These are phyloP conservation scores for Babyrousa celebensis DNA, from an alignment of 2,797 vertebrate genomes.

Conservation along the genomic window DNA sequence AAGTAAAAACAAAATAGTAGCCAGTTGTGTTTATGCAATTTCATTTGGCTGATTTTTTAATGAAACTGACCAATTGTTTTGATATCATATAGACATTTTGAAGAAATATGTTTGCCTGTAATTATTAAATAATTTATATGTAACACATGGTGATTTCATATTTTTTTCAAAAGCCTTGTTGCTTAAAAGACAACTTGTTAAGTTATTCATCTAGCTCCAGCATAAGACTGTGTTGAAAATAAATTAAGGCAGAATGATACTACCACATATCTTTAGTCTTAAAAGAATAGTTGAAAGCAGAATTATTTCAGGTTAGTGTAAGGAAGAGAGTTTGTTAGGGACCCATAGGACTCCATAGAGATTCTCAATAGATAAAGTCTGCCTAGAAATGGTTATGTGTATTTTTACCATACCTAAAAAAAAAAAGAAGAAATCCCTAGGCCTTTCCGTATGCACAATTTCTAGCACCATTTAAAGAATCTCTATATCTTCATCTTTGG, in stretches of 20 bases:
- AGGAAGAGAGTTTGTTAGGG: neutral
- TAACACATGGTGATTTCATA: constrained; percentile 62
- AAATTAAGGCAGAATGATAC: neutral
- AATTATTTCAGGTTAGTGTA: neutral
- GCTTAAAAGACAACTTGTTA: constrained; percentile 66
- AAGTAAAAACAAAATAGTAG: neutral
- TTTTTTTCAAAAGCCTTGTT: constrained; percentile 16
- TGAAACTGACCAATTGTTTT: constrained; percentile 73
- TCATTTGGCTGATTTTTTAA: constrained; percentile 25
- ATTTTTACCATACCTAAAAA: neutral
- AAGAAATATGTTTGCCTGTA: constrained; percentile 57
- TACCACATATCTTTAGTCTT: neutral
- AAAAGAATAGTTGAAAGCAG: neutral
- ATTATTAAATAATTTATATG: constrained; percentile 74
- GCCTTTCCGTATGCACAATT: neutral
- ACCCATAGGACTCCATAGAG: neutral
- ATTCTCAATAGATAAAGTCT: neutral
- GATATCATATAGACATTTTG: constrained; percentile 50
- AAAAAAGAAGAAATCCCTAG: neutral
- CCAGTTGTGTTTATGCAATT: constrained; percentile 50
- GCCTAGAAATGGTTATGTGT: neutral
- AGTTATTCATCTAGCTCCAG: constrained; percentile 27
- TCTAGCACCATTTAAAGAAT: neutral
- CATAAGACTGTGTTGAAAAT: constrained; percentile 37
- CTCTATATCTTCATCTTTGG: neutral